Percentiles rank a stretch among this genome's conserved stretches.
These are phyloP conservation scores for Etheostoma perlongum DNA, from an alignment of 2,797 vertebrate species.

Conservation along the genomic window DNA sequence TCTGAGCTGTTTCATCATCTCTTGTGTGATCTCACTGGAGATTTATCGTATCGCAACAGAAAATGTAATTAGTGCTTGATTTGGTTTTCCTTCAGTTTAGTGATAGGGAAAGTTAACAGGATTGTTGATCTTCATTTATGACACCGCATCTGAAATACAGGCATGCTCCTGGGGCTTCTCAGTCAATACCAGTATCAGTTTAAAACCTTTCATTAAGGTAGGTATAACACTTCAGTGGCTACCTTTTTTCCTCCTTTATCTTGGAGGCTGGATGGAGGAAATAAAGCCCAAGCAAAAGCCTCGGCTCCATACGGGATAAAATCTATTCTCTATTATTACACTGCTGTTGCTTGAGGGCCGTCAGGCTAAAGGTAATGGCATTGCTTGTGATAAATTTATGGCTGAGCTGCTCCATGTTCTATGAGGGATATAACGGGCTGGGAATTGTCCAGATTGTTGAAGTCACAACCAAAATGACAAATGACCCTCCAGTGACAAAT, in stretches of 20 bases:
- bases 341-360: slow-evolving; percentile 80
- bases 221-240: slow-evolving; percentile 75
- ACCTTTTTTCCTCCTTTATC: slow-evolving; percentile 79
- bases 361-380: slow-evolving; percentile 83
- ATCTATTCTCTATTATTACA: slow-evolving; percentile 87
- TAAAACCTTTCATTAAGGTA: slow-evolving; percentile 77
- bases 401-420: slow-evolving; percentile 68
- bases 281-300: slow-evolving; percentile 80
- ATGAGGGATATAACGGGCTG: slow-evolving; percentile 72
- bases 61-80: slow-evolving; percentile 45
- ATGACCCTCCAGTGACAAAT: slow-evolving; percentile 73
- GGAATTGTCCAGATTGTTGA: slow-evolving; percentile 76
- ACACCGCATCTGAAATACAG: slow-evolving; percentile 59
- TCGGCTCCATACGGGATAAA: slow-evolving; percentile 81
- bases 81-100: slow-evolving; percentile 55
- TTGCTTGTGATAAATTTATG: slow-evolving; percentile 83
- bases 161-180: slow-evolving; percentile 49
- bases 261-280: slow-evolving; percentile 76
- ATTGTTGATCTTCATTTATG: slow-evolving; percentile 74
- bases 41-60: slow-evolving; percentile 12
- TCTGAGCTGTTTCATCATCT: slow-evolving; percentile 35
- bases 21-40: slow-evolving; percentile 22
- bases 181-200: slow-evolving; percentile 73
- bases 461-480: slow-evolving; percentile 78
- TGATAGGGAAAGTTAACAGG: slow-evolving; percentile 52